Conservation (phyloP, 2,888 invertebrate genomes). For the Amaurobius ferox region DNA sequence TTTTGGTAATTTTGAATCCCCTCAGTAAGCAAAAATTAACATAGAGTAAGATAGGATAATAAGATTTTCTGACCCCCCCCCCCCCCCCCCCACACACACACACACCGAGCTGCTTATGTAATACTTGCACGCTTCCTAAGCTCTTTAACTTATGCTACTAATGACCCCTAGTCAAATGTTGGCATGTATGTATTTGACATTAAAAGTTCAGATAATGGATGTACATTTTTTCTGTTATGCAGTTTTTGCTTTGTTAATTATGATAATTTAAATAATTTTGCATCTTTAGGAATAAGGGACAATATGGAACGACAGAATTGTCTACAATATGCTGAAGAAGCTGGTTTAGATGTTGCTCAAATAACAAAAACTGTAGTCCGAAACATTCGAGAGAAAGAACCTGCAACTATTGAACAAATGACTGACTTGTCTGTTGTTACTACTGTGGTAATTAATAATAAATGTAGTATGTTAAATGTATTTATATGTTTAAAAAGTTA, state of each 20-base stretch:
- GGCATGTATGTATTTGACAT: background rate
- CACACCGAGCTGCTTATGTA: no score
- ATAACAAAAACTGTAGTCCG: slow-evolving; percentile 92
- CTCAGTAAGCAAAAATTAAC: no score
- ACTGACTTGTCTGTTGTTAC: slow-evolving; percentile 80
- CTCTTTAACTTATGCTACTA: no score
- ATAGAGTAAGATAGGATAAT: no score
- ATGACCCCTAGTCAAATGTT: no score
- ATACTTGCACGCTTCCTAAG: no score
- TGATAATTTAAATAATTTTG: no score
- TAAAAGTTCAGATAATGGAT: background rate
- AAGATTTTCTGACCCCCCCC: no score
- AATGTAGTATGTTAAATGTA: no score
- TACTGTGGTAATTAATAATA: slow-evolving; percentile 80
- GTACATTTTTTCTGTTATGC: background rate
- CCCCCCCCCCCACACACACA: no score
- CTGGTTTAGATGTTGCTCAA: slow-evolving; percentile 88
- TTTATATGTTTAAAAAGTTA: no score
- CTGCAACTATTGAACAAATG: slow-evolving; percentile 59
- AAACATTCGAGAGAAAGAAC: slow-evolving; percentile 80
- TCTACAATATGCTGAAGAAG: slow-evolving; percentile 80
- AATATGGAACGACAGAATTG: slow-evolving; percentile 77
- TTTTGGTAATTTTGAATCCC: no score
- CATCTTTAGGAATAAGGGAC: slow-evolving; percentile 77
- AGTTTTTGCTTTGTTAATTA: background rate